phyloP scores from a whole-genome alignment of 1,140 invertebrate species.

The Bilobella aurantiaca region DNA sequence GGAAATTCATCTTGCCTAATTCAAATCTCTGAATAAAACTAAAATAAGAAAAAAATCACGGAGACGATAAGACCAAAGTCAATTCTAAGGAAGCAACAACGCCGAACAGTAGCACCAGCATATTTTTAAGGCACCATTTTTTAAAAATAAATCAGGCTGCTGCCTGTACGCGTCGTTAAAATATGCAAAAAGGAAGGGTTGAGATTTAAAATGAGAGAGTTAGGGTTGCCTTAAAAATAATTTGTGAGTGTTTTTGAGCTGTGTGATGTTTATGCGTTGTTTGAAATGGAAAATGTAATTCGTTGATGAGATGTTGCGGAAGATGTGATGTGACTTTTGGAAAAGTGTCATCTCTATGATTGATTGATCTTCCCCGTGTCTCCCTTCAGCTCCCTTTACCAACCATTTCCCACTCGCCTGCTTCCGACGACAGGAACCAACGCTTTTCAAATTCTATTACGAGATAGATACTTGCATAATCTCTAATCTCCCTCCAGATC shows the following conservation, averaged over 20 bases:
- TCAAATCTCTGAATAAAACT: constrained; percentile 1
- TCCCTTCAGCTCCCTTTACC: no score
- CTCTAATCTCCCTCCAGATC: background rate
- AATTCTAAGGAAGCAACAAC: no score
- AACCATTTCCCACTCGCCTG: background rate
- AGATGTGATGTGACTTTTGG: constrained; percentile 19
- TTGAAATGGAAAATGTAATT: background rate
- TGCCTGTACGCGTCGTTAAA: no score
- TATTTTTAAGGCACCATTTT: no score
- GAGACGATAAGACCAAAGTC: no score
- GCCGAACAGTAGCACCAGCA: no score
- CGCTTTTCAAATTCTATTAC: background rate
- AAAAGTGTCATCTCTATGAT: constrained; percentile 29
- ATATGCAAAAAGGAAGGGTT: background rate
- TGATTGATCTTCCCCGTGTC: constrained; percentile 16
- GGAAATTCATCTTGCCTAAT: constrained; percentile 6
- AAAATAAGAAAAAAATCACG: constrained; percentile 2
- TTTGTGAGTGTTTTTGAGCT: background rate
- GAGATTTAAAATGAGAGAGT: background rate
- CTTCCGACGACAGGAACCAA: no score
- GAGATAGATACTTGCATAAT: background rate
- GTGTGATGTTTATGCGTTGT: background rate
- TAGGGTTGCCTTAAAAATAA: background rate
- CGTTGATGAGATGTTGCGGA: constrained; percentile 2
- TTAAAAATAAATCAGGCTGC: no score